Conservation (phyloP, 2,797 vertebrate species). For the Amazonetta brasiliensis region DNA sequence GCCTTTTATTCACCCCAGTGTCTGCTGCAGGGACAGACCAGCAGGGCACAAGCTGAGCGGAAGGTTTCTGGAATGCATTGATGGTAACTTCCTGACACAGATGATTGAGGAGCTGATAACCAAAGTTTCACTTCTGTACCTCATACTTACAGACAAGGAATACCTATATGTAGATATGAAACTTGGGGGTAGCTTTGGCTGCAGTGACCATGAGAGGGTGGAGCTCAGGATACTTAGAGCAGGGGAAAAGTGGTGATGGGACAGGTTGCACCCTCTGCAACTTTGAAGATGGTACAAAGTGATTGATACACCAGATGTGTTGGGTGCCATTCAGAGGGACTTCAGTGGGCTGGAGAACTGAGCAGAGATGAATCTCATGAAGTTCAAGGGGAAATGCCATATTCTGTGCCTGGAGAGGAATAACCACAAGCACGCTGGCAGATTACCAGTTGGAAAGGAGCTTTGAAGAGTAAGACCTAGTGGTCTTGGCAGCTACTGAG, state of each 20-base stretch:
- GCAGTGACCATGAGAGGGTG: neutral
- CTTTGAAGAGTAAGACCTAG: neutral
- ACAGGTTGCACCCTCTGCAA: neutral
- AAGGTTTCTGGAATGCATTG: neutral
- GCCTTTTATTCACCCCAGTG: neutral
- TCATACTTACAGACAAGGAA: neutral
- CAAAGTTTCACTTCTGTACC: neutral
- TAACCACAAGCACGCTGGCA: neutral
- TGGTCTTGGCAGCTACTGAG: neutral
- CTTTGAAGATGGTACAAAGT: neutral
- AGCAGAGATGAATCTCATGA: neutral
- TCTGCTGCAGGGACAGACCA: neutral
- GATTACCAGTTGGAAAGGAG: neutral
- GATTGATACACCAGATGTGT: neutral
- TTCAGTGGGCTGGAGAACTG: neutral
- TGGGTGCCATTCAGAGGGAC: neutral
- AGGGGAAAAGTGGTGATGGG: neutral
- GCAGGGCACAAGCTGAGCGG: neutral
- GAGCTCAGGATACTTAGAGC: neutral
- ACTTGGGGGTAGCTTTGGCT: neutral
- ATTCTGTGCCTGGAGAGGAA: neutral
- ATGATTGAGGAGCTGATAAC: neutral
- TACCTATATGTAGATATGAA: neutral
- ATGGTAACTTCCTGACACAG: neutral
- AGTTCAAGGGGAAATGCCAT: neutral